phyloP scores from a whole-genome alignment of 2,797 vertebrate species.

The Echeneis naucrates region DNA sequence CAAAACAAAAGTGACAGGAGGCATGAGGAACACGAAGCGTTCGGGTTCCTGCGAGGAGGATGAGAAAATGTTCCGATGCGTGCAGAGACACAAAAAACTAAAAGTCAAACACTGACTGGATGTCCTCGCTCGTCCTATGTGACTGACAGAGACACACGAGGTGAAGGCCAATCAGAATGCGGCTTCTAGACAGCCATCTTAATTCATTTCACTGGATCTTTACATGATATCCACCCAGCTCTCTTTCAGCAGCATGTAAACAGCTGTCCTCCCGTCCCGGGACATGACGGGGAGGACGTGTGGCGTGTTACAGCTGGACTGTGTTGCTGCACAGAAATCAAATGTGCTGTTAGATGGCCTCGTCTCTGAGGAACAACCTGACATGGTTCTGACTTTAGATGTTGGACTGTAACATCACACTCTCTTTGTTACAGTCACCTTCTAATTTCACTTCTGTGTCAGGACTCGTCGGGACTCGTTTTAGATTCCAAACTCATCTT shows the following conservation, averaged over 20 bases:
- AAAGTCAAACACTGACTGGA: background rate
- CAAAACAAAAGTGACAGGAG: slow-evolving; percentile 18
- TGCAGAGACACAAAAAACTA: slow-evolving; percentile 12
- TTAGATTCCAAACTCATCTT: slow-evolving; percentile 21
- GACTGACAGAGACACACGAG: background rate
- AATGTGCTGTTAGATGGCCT: no score
- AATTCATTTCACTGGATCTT: no score
- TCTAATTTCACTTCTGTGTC: background rate
- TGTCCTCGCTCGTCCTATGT: background rate
- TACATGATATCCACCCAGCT: background rate
- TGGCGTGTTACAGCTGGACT: no score
- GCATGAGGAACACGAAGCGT: slow-evolving; percentile 6
- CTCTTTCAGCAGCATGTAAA: background rate
- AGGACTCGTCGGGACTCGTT: background rate
- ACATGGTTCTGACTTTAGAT: background rate
- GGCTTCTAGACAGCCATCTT: background rate
- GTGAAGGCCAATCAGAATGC: background rate
- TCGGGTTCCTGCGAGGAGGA: slow-evolving; percentile 2
- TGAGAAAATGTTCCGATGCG: slow-evolving; percentile 2
- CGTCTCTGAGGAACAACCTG: no score
- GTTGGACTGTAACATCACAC: background rate
- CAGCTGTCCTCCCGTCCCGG: no score
- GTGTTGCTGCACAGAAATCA: no score
- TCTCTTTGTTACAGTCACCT: background rate
- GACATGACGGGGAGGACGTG: no score